Evolutionary conservation across 2,888 invertebrate genomes (phyloP), one percentile per base, ranked within the genome.

Genomic region (Erebia palarica): DNA sequence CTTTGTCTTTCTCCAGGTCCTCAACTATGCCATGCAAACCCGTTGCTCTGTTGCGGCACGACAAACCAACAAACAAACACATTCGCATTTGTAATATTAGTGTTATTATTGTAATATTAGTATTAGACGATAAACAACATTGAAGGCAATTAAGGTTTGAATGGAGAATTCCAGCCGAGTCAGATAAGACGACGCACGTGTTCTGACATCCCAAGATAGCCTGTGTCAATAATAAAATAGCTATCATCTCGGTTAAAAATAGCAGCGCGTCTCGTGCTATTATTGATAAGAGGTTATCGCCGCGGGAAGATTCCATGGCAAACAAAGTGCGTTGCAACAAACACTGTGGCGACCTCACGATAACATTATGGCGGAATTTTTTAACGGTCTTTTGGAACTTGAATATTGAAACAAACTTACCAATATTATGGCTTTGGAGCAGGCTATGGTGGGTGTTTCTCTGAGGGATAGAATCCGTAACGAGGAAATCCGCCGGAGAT

Each of bases 241-340:
- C 73, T 75, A 78, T 77, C 75, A 72, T 75, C 73, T 72, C 65
- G 73, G 73, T 76, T 81, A 80, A 76, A 80, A 80, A 80, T 80
- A 81, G 82, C 79, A 72, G 77, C 72, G 78, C 78, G 87, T 88
- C 91, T 90, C 89, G 89, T 87, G 90, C 78, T 78, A 80, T 68
- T 63, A 44, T 75, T 60, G 88, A 87, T 90, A 88, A 82, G 77
- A 80, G 90, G 91, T 90, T 92, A 91, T 91, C 90, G 75, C 77
- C 81, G 84, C 85, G 89, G 92, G 88, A 92, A 91, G 91, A 91
- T 92, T 92, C 92, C 92, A 92, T 84, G 71, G 87, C 91, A 92
- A 92, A 91, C 91, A 91, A 90, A 85, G 68, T 71, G 73, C 18
- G 74, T 76, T 67, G 70, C 75, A 59, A 76, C 75, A 73, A 78